These are phyloP conservation scores for Varanus salvator DNA, from an alignment of 2,113 vertebrate genomes.

Conservation along the genomic window DNA sequence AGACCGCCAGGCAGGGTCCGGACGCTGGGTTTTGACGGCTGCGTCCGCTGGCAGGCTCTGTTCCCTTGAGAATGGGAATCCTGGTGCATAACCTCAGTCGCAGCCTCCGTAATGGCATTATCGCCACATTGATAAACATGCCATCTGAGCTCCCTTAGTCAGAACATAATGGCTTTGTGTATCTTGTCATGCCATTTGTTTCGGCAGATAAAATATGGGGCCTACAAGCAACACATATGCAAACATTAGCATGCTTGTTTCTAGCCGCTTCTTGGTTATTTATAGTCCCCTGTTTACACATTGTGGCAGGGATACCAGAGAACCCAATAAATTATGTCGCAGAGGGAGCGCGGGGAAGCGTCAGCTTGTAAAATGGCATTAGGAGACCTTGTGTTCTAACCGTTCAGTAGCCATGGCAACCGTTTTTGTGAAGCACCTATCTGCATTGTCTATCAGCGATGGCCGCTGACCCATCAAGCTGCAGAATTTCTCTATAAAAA, in stretches of 20 bases:
- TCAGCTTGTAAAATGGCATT: conserved; percentile 14
- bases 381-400: conserved; percentile 43
- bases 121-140: conserved; percentile 58
- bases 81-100: conserved; percentile 55
- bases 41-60: conserved; percentile 46
- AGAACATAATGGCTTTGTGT: conserved; percentile 65
- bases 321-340: conserved; percentile 24
- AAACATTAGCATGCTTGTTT: conserved; percentile 54
- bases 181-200: conserved; percentile 70
- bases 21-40: conserved; percentile 42
- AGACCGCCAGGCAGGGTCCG: background rate
- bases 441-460: background rate
- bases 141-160: conserved; percentile 64
- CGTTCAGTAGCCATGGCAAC: conserved; percentile 63
- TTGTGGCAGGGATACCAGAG: conserved; percentile 52
- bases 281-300: conserved; percentile 62
- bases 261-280: conserved; percentile 62
- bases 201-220: conserved; percentile 63
- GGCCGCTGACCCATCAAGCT: conserved; percentile 7
- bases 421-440: background rate
- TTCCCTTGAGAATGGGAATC: conserved; percentile 58
- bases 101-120: conserved; percentile 53
- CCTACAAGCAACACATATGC: conserved; percentile 58
- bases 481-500: conserved; percentile 10
- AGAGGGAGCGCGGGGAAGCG: background rate